Conservation (phyloP, 2,888 invertebrate species). For the Drosophila borborema region DNA sequence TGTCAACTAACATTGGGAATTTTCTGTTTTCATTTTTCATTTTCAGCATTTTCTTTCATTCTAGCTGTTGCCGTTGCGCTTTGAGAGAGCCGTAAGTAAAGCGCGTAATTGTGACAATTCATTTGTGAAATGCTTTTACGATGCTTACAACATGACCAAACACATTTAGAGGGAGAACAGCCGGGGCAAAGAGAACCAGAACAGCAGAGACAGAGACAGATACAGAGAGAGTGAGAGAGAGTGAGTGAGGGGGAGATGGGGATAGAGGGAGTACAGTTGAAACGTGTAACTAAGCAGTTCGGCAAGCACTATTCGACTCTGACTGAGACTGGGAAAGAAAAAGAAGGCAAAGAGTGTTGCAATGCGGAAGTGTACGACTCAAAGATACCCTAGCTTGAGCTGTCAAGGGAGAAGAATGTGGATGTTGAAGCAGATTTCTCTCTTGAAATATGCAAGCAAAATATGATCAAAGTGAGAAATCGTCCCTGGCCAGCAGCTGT, state of each 20-base stretch:
- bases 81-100: constrained; percentile 34
- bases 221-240: neutral
- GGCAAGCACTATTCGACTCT: neutral
- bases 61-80: constrained; percentile 13
- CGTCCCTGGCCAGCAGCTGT: neutral
- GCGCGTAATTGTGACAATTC: constrained; percentile 51
- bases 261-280: constrained; percentile 9
- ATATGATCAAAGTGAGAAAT: no score
- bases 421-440: no score
- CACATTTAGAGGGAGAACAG: neutral
- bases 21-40: constrained; percentile 35
- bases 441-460: no score
- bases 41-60: constrained; percentile 15
- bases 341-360: neutral
- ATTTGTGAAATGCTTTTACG: constrained; percentile 28
- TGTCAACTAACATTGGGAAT: constrained; percentile 52
- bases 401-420: neutral
- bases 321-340: neutral
- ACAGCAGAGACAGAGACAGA: neutral
- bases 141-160: constrained; percentile 10
- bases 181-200: neutral
- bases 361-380: neutral
- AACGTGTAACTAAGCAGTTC: constrained; percentile 1
- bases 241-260: neutral
- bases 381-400: neutral